Percentiles rank a stretch among this genome's conserved stretches.
Conservation (phyloP, 2,797 vertebrate species). For the Pyrrhura leucotis region DNA sequence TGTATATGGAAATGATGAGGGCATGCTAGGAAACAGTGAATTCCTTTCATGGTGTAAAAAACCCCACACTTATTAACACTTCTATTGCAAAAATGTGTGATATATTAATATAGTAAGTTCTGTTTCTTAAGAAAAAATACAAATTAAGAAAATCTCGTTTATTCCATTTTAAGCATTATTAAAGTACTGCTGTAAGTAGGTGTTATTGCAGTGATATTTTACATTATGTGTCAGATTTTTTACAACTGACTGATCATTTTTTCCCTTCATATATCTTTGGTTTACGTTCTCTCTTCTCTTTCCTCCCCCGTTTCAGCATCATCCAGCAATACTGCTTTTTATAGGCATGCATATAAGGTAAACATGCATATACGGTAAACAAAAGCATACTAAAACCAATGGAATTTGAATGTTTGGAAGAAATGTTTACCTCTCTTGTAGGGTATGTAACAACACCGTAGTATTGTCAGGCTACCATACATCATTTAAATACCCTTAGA, state of each 20-base stretch:
- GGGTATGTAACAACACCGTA: slow-evolving; percentile 6
- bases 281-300: not conserved
- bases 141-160: not conserved
- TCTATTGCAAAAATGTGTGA: not conserved
- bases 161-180: not conserved
- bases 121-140: not conserved
- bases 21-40: not conserved
- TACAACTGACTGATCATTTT: not conserved
- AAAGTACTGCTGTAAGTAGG: not conserved
- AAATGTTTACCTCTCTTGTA: slow-evolving; percentile 37
- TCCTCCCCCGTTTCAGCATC: not conserved
- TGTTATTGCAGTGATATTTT: not conserved
- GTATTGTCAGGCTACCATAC: slow-evolving; percentile 42
- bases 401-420: slow-evolving; percentile 40
- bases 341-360: not conserved
- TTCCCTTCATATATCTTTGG: slow-evolving; percentile 10
- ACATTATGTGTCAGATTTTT: not conserved
- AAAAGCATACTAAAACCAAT: slow-evolving; percentile 6
- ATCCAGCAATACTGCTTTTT: not conserved
- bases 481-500: slow-evolving; percentile 57
- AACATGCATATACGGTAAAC: not conserved
- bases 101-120: not conserved
- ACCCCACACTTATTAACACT: not conserved
- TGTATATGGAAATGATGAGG: not conserved
- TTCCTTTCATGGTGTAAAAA: not conserved